phyloP scores from a whole-genome alignment of 2,888 invertebrate genomes.

The Leucophenga montana region DNA sequence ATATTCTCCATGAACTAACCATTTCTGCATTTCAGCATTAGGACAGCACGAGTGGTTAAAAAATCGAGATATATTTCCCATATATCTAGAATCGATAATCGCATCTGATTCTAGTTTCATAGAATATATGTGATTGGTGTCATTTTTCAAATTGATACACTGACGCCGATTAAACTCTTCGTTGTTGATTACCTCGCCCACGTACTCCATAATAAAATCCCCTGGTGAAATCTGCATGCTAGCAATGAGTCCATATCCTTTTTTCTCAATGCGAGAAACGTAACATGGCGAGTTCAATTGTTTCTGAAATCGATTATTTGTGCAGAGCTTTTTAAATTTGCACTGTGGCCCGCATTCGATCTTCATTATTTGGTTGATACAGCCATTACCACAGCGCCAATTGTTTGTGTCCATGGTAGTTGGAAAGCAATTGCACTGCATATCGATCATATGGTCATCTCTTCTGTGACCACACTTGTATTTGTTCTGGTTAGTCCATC shows the following conservation, averaged over 20 bases:
- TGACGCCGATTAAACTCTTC: conserved; percentile 91
- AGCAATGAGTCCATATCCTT: conserved; percentile 93
- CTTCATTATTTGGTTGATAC: conserved; percentile 96
- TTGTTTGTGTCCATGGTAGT: conserved; percentile 89
- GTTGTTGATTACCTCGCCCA: conserved; percentile 95
- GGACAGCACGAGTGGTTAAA: conserved; percentile 99
- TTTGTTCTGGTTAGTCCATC: conserved; percentile 87
- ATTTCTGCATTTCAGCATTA: conserved; percentile 98
- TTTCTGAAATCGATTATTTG: conserved; percentile 95
- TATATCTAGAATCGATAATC: conserved; percentile 95
- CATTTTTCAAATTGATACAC: conserved; percentile 90
- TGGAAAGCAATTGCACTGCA: conserved; percentile 96
- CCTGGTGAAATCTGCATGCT: conserved; percentile 75
- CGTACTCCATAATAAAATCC: conserved; percentile 97
- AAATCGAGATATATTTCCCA: conserved; percentile 96
- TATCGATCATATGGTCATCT: conserved; percentile 92
- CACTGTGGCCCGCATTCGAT: conserved; percentile 97
- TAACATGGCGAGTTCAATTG: conserved; percentile 87
- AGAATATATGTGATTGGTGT: conserved; percentile 95
- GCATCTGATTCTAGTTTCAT: conserved; percentile 96
- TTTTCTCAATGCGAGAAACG: conserved; percentile 92
- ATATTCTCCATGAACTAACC: conserved; percentile 93
- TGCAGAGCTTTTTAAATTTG: conserved; percentile 90
- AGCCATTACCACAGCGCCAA: conserved; percentile 94
- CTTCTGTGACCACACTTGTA: conserved; percentile 88